Evolutionary conservation across 2,113 vertebrate genomes (phyloP), one percentile per base, ranked within the genome.

Genomic region (Sclerurus mexicanus): DNA sequence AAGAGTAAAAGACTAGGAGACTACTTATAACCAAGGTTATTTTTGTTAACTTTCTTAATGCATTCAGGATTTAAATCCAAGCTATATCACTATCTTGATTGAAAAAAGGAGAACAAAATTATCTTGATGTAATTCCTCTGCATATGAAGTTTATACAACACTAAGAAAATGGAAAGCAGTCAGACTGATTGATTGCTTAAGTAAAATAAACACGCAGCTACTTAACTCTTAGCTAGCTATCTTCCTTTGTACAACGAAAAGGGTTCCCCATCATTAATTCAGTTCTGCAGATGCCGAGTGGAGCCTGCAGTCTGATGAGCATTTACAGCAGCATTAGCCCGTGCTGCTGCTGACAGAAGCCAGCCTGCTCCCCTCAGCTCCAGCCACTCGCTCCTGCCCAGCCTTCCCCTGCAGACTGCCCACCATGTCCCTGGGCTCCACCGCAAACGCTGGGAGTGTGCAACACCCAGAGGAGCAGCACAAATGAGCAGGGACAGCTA

Each of bases 161-260:
- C 86, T 90, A 90, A 68, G 52, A 86, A 89, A 93, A 78, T 84
- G 47, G 85, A 96, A 94, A 90, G 79, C 86, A 93, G 72, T 52
- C 71, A 63, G 86, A 62, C 71, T 95, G 93, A 96, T 76, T 58
- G 93, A 97, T 95, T 86, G 78, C 76, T 90, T 46, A 50, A 86
- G 60, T 92, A 94, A 96, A 90, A 96, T 92, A 97, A 97, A 96
- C 93, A 94, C 64, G 68, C 8, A 53, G 80, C 64, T 90, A 92
- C 88, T 94, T 93, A 94, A 91, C 90, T 96, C 75, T 77, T 88
- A 74, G 87, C 85, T 60, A 53, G 77, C 78, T 71, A 47, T 86
- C 90, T 77, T 67, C 56, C 64, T 93, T 49, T 52, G n/a, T 30
- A 62, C 56, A 90, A 88, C 71, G 93, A 80, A 75, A 94, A 94